Conservation (phyloP, 2,113 vertebrate species). For the Ursus arctos region DNA sequence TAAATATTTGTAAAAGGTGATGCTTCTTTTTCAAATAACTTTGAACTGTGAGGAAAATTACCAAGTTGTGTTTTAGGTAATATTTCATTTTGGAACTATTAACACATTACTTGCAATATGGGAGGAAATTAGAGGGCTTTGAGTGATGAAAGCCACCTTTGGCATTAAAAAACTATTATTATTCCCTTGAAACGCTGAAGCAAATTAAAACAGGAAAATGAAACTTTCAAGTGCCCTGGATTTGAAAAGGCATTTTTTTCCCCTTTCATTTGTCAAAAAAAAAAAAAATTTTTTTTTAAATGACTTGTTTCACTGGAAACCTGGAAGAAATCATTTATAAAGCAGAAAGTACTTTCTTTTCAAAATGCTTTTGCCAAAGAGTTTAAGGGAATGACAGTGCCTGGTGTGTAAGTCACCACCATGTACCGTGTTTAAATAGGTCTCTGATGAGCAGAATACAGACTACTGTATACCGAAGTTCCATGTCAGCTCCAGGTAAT, state of each 20-base stretch:
- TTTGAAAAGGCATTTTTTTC: slow-evolving; percentile 82
- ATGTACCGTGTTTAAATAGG: not conserved
- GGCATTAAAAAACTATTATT: slow-evolving; percentile 84
- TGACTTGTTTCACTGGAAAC: slow-evolving; percentile 70
- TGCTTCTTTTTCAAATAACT: slow-evolving; percentile 89
- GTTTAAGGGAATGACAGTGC: not conserved
- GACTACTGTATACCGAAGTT: not conserved
- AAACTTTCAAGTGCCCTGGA: slow-evolving; percentile 83
- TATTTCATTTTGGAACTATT: slow-evolving; percentile 89
- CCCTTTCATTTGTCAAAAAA: slow-evolving; percentile 83
- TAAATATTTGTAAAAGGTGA: slow-evolving; percentile 90
- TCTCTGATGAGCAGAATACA: not conserved
- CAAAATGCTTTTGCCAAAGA: slow-evolving; percentile 60
- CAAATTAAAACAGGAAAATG: slow-evolving; percentile 86
- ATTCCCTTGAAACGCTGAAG: slow-evolving; percentile 78
- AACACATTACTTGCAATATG: slow-evolving; percentile 87
- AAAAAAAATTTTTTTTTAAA: slow-evolving; percentile 60
- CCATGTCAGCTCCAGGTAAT: slow-evolving; percentile 19
- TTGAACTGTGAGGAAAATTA: slow-evolving; percentile 88
- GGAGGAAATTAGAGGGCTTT: slow-evolving; percentile 87
- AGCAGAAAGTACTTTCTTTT: slow-evolving; percentile 74
- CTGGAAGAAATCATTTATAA: slow-evolving; percentile 81
- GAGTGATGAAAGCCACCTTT: slow-evolving; percentile 84
- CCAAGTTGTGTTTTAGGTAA: slow-evolving; percentile 87
- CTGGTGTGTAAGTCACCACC: not conserved